Base-by-base conservation (phyloP, 2,113 vertebrate species). In the Tachysurus fulvidraco region DNA sequence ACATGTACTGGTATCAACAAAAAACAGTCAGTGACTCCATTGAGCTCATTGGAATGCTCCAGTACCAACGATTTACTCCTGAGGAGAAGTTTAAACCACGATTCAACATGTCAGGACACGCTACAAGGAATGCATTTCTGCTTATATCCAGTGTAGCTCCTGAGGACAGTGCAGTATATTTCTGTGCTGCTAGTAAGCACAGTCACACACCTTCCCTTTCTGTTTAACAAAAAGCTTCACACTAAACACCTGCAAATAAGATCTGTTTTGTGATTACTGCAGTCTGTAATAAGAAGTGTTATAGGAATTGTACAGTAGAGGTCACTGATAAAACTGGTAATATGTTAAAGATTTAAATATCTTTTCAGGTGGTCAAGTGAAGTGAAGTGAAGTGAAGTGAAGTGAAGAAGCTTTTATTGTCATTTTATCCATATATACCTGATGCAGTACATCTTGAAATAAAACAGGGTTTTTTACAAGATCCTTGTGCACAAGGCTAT, bases 141-240 rank as follows among this genome's bases (percentile, higher is more conserved):
- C 14, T 84, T 17, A 91, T 92, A 54, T 83, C 84, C 54, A 65
- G 59, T 3, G 6, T 88, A 54, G 57, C 36, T 46, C 28, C 60
- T 44, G 69, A 28, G n/a, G 90, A 91, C 84, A 84, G 79, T 50
- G 81, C 87, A 50, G 50, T 86, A 11, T 90, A 90, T 84, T 90
- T 85, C 85, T 90, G 89, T 69, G 89, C 88, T 46, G 85, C 85
- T 46, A 89, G 83, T 25, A 57, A 62, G 65, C 83, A 89, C 88
- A 83, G 88, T 23, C 54, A 65, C 60, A 64, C 41, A 71, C 8
- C 30, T 74, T 73, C 83, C 69, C 52, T 84, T 5, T 44, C 28
- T 74, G 54, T n/a, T 60, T 6, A 74, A 84, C 83, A 73, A 84
- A 84, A 84, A 84, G 21, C 65, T 83, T 44, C n/a, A 36, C 25